These are phyloP conservation scores for Psilanteris sp. DNA, from an alignment of 1,140 invertebrate species.

Conservation along the genomic window DNA sequence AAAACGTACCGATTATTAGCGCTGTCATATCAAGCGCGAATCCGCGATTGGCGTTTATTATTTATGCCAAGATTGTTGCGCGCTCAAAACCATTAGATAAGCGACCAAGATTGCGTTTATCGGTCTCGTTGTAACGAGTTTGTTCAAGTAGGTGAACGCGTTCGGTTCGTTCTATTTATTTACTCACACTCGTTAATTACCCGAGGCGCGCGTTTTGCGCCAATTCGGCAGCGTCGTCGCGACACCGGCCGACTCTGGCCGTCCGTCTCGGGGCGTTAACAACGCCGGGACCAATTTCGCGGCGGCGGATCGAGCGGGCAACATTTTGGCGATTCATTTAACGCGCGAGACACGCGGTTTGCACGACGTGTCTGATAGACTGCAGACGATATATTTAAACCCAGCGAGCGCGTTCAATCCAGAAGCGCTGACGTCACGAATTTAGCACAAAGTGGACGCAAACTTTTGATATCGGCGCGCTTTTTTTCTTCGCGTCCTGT, in stretches of 20 bases:
- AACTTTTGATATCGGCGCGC: slow-evolving; percentile 4
- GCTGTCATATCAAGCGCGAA: too few species aligned
- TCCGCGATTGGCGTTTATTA: neutral
- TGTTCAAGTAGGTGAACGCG: slow-evolving; percentile 47
- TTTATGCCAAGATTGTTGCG: slow-evolving; percentile 9
- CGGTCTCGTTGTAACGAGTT: slow-evolving; percentile 18
- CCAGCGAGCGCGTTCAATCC: slow-evolving; percentile 1
- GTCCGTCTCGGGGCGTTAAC: slow-evolving; percentile 1
- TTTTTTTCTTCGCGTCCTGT: slow-evolving; percentile 1
- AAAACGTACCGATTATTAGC: neutral
- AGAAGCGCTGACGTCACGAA: slow-evolving; percentile 2
- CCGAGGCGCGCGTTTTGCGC: too few species aligned
- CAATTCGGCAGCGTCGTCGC: neutral
- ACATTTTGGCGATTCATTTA: slow-evolving; percentile 15
- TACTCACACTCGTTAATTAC: slow-evolving; percentile 27
- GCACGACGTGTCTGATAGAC: neutral
- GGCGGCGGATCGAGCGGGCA: too few species aligned
- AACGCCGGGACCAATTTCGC: too few species aligned
- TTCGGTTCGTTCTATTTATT: slow-evolving; percentile 32
- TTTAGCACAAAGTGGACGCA: neutral
- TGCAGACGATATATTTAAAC: slow-evolving; percentile 4
- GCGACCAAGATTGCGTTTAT: slow-evolving; percentile 28
- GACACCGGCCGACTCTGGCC: neutral
- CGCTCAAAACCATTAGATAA: slow-evolving; percentile 30
- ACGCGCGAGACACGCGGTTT: neutral